Conservation (phyloP, 2,113 vertebrate genomes). For the Eclectus roratus region DNA sequence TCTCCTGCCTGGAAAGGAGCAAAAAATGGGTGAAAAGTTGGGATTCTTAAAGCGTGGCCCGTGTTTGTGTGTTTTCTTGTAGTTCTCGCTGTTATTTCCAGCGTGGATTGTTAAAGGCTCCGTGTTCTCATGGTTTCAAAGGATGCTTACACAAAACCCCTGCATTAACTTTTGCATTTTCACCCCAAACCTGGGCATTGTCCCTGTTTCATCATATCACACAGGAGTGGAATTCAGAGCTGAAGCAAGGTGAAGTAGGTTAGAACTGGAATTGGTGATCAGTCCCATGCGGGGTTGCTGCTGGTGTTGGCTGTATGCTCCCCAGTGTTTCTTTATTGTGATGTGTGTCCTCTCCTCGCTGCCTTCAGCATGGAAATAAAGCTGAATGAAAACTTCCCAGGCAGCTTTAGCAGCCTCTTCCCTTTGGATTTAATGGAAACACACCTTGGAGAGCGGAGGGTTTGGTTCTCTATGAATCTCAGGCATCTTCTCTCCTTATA, state of each 20-base stretch:
- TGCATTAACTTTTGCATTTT: not conserved
- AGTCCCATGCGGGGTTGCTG: accelerated
- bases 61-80: not conserved
- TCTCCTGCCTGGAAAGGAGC: not conserved
- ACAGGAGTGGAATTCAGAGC: accelerated
- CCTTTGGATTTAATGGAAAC: accelerated
- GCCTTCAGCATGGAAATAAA: not conserved
- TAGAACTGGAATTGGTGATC: not conserved
- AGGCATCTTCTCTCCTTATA: conserved; percentile 41
- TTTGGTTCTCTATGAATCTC: not conserved
- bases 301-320: not conserved
- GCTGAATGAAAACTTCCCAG: not conserved
- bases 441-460: accelerated
- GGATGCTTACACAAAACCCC: not conserved
- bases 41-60: not conserved
- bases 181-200: not conserved
- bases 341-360: not conserved
- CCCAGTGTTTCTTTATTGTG: accelerated
- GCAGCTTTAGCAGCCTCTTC: not conserved
- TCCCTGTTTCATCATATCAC: accelerated
- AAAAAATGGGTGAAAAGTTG: not conserved
- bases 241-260: accelerated
- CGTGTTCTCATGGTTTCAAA: not conserved
- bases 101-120: not conserved
- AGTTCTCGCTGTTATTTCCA: not conserved